A percentile compares a stretch with the other conserved stretches of the same genome.
These are phyloP conservation scores for Lacanobia oleracea DNA, from an alignment of 2,888 invertebrate genomes.

Conservation along the genomic window DNA sequence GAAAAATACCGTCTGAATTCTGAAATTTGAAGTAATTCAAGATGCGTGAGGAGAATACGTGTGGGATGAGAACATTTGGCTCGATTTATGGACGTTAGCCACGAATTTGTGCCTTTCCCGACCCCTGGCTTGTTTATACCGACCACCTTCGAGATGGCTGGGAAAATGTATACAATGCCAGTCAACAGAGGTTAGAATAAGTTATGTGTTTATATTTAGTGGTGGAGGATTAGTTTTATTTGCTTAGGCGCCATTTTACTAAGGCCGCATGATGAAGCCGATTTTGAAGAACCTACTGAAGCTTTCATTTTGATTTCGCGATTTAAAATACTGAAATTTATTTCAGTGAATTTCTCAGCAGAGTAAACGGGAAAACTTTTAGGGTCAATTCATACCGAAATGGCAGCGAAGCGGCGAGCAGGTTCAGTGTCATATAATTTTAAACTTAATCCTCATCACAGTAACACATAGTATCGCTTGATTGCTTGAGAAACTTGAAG, in stretches of 20 bases:
- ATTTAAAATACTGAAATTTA: neutral
- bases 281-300: neutral
- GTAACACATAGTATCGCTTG: too few relatives aligned
- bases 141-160: conserved; percentile 44
- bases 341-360: neutral
- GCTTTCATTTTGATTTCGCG: neutral
- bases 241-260: conserved; percentile 12
- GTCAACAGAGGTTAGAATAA: conserved; percentile 30
- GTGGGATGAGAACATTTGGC: conserved; percentile 62
- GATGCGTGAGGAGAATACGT: conserved; percentile 72
- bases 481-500: too few relatives aligned
- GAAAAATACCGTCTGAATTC: conserved; percentile 68
- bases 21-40: conserved; percentile 68
- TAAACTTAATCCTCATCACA: too few relatives aligned
- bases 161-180: conserved; percentile 38
- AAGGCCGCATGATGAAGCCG: too few relatives aligned
- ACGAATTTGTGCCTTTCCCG: conserved; percentile 69
- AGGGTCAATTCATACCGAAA: too few relatives aligned
- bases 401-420: too few relatives aligned
- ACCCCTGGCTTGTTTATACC: conserved; percentile 68
- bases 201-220: conserved; percentile 39
- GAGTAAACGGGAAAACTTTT: neutral
- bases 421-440: too few relatives aligned
- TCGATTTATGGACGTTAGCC: conserved; percentile 73
- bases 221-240: conserved; percentile 34